Evolutionary conservation across 2,113 vertebrate genomes (phyloP).

Genomic region (Heterotis niloticus): DNA sequence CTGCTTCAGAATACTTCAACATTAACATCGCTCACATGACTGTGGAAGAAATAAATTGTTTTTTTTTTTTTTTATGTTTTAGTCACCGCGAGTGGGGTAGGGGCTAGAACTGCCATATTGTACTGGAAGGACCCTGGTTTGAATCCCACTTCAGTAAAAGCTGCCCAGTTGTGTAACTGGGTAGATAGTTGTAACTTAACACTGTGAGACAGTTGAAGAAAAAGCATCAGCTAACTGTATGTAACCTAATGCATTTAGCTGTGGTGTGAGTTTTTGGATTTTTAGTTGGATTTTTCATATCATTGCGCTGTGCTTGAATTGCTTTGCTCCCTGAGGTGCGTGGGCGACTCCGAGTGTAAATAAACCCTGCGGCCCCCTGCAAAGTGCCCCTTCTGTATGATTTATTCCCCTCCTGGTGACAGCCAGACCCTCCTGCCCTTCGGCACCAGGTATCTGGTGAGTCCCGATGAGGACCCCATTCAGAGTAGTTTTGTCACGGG

Average conservation of each 20-base stretch:
- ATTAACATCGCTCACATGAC: too few relatives aligned
- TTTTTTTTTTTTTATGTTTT: too few relatives aligned
- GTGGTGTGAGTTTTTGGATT: slow-evolving; percentile 19
- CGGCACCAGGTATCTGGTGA: background rate
- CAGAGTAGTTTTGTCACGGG: slow-evolving; percentile 28
- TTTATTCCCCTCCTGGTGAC: background rate
- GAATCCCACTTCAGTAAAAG: too few relatives aligned
- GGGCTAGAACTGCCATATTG: too few relatives aligned
- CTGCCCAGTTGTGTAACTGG: background rate
- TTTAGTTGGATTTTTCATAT: slow-evolving; percentile 41
- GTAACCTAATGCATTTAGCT: too few relatives aligned
- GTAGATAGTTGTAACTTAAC: too few relatives aligned
- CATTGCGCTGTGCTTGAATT: slow-evolving; percentile 24
- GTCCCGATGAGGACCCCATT: slow-evolving; percentile 22
- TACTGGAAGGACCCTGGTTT: too few relatives aligned
- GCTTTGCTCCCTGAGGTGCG: slow-evolving; percentile 30
- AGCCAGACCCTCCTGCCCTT: background rate
- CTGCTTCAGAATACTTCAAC: too few relatives aligned
- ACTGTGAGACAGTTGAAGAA: too few relatives aligned
- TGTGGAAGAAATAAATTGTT: too few relatives aligned
- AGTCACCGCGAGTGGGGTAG: too few relatives aligned
- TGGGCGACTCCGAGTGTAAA: slow-evolving; percentile 14
- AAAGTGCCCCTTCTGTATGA: background rate
- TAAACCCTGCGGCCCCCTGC: background rate
- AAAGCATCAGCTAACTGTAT: slow-evolving; percentile 8